Evolutionary conservation across 2,797 vertebrate genomes (phyloP), one percentile per base, ranked within the genome.

Genomic region (Aselliscus stoliczkanus): DNA sequence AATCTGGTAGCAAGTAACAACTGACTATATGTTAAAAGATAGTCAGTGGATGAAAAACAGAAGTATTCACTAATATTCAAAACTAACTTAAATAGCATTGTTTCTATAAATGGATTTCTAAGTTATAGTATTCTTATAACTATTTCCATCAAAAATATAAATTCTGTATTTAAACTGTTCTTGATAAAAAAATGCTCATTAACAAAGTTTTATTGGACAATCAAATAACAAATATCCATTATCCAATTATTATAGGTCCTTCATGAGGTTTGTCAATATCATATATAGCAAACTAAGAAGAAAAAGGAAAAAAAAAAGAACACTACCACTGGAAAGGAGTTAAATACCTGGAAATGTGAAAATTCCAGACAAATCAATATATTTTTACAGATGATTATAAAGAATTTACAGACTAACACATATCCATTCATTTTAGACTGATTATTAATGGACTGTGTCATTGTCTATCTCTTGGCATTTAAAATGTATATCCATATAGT

Each of bases 1-100:
- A 98, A 98, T 97, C 89, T 97, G 95, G 95, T 97, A 98, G 97
- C 97, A 98, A 97, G 96, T 97, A 98, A 97, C 93, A 96, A 97
- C 93, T 97, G 90, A 97, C 93, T 97, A 98, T 97, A 98, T 88
- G 50, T 94, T 97, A 98, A 98, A 92, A 97, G 96, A 98, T 92
- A 12, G 97, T 95, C 95, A 96, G 96, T 94, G 34, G 88, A 64
- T 95, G 47, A 86, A 67, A 65, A 96, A 72, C 60, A 50, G 25
- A 97, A 97, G 77, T 31, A 97, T 60, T 94, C 60, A 89, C 12
- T 65, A 96, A 42, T 18, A 95, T 82, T 73, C 54, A 39, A 94
- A 90, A 94, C 64, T 18, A 94, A 88, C 87, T 85, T 95, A 88
- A 96, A 91, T 18, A 97, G 72, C 62, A 95, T 0, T 97, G 10